Percentiles rank a stretch among this genome's conserved stretches.
Conservation (phyloP, 2,113 vertebrate genomes). For the Myodes glareolus region DNA sequence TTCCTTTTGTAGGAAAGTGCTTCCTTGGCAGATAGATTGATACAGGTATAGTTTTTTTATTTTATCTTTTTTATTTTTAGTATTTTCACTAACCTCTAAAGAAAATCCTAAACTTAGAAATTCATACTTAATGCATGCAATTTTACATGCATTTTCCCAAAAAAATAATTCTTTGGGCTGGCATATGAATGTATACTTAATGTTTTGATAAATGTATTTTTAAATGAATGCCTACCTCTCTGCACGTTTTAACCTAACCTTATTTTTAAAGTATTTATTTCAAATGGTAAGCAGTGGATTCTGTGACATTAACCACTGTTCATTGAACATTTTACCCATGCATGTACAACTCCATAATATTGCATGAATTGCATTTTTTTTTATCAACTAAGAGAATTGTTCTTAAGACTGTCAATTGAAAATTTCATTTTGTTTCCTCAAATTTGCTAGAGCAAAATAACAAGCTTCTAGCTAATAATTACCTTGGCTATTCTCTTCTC, state of each 20-base stretch:
- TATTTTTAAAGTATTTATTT: slow-evolving; percentile 74
- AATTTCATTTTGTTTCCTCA: slow-evolving; percentile 62
- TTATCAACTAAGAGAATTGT: slow-evolving; percentile 75
- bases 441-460: slow-evolving; percentile 77
- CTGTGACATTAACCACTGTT: slow-evolving; percentile 81
- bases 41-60: slow-evolving; percentile 95
- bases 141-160: slow-evolving; percentile 85
- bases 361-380: slow-evolving; percentile 87
- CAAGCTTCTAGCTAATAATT: slow-evolving; percentile 81
- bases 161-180: slow-evolving; percentile 75
- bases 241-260: slow-evolving; percentile 86
- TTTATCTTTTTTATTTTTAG: slow-evolving; percentile 65
- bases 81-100: slow-evolving; percentile 82
- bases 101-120: slow-evolving; percentile 70
- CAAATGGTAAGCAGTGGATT: slow-evolving; percentile 76
- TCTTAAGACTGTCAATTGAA: slow-evolving; percentile 77
- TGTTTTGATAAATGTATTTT: slow-evolving; percentile 75
- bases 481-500: slow-evolving; percentile 76
- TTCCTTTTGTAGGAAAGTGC: slow-evolving; percentile 99
- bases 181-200: slow-evolving; percentile 78
- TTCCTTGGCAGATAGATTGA: slow-evolving; percentile 99
- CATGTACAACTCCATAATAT: slow-evolving; percentile 86
- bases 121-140: slow-evolving; percentile 84
- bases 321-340: slow-evolving; percentile 79
- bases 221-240: slow-evolving; percentile 68